Evolutionary conservation across 1,140 invertebrate genomes (phyloP).

Genomic region (Medauroidea extradentata): DNA sequence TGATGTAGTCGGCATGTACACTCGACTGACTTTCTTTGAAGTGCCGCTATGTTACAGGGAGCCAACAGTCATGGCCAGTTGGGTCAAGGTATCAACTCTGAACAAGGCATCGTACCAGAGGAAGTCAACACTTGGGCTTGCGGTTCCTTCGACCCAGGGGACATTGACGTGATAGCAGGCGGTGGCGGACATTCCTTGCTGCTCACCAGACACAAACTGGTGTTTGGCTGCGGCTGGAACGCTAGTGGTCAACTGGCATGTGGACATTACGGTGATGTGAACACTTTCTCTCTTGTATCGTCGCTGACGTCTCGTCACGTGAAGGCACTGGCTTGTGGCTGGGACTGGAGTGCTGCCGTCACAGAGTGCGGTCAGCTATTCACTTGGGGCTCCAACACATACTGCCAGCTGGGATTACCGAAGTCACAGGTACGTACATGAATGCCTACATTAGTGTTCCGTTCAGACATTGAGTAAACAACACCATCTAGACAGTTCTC

Average conservation of each 20-base stretch:
- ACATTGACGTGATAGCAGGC: constrained; percentile 59
- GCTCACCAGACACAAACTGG: constrained; percentile 9
- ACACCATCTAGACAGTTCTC: too few relatives aligned
- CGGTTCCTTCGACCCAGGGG: constrained; percentile 41
- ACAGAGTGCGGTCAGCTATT: constrained; percentile 58
- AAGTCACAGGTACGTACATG: constrained; percentile 13
- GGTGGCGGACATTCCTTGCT: constrained; percentile 73
- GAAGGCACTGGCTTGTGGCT: constrained; percentile 60
- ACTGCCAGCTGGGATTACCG: constrained; percentile 60
- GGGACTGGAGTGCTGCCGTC: constrained; percentile 65
- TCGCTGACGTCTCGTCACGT: background rate
- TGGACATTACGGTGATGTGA: constrained; percentile 19
- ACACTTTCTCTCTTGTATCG: background rate
- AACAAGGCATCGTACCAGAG: constrained; percentile 58
- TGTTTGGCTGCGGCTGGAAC: constrained; percentile 37
- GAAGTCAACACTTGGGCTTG: too few relatives aligned
- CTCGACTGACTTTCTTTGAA: too few relatives aligned
- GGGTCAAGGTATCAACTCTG: constrained; percentile 59
- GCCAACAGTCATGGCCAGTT: constrained; percentile 82
- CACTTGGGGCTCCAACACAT: constrained; percentile 71
- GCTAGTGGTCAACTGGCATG: constrained; percentile 36
- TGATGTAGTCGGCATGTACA: too few relatives aligned
- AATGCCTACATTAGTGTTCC: too few relatives aligned
- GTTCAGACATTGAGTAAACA: too few relatives aligned
- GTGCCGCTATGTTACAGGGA: constrained; percentile 63